phyloP scores from a whole-genome alignment of 2,888 invertebrate genomes.

The Tachina grossa region DNA sequence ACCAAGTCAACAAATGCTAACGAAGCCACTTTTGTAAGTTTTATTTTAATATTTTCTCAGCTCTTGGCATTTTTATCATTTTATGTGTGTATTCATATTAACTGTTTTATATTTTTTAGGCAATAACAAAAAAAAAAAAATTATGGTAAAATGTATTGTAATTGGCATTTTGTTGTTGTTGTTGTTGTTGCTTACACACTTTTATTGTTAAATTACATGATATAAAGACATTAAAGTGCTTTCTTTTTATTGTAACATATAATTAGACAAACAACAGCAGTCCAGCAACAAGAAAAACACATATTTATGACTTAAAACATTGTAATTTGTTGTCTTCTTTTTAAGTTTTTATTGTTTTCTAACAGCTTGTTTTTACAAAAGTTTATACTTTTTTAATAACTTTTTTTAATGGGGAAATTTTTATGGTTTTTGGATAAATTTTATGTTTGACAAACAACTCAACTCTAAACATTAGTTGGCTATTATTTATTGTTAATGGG shows the following conservation, averaged over 20 bases:
- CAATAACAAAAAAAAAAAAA: slow-evolving; percentile 10
- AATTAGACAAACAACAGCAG: slow-evolving; percentile 42
- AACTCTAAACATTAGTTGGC: no score
- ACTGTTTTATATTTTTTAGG: slow-evolving; percentile 4
- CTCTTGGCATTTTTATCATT: background rate
- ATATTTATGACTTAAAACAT: background rate
- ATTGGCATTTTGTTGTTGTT: slow-evolving; percentile 8
- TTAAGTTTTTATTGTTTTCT: background rate
- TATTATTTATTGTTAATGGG: no score
- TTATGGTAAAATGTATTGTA: slow-evolving; percentile 2
- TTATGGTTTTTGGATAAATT: background rate
- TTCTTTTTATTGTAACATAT: slow-evolving; percentile 9
- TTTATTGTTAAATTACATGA: slow-evolving; percentile 58
- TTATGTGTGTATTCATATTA: slow-evolving; percentile 6
- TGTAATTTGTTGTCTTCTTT: background rate
- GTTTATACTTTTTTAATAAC: background rate
- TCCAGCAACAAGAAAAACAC: background rate
- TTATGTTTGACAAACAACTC: no score
- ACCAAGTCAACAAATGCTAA: slow-evolving; percentile 62
- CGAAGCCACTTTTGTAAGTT: slow-evolving; percentile 41
- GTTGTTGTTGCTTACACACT: slow-evolving; percentile 32
- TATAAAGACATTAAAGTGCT: slow-evolving; percentile 58
- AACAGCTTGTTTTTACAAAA: background rate
- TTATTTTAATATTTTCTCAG: background rate
- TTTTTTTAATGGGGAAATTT: background rate